A percentile compares a stretch with the other conserved stretches of the same genome.
Conservation (phyloP, 35 echinoderm and acorn worm species). For the Heliocidaris erythrogramma region DNA sequence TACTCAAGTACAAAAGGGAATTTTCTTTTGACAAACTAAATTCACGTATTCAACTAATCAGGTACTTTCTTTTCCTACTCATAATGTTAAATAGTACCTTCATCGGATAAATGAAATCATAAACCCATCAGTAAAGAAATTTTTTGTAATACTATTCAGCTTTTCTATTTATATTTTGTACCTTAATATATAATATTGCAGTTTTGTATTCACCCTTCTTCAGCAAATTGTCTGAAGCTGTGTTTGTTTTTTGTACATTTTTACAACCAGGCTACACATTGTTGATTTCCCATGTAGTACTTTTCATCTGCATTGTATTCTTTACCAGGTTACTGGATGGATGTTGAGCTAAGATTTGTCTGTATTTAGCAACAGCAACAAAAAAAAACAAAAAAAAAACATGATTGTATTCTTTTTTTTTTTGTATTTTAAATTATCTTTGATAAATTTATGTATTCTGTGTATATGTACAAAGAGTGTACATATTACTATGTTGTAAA, state of each 20-base stretch:
- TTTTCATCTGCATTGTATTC: not conserved
- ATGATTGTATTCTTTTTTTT: not conserved
- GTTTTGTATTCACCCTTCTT: not conserved
- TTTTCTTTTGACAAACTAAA: not conserved
- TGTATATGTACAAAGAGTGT: not conserved
- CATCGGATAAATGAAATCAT: not conserved
- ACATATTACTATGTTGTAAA: constrained; percentile 12
- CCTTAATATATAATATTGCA: not conserved
- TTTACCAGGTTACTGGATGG: not conserved
- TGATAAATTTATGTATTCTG: constrained; percentile 12
- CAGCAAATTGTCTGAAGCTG: not conserved
- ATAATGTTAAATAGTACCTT: not conserved
- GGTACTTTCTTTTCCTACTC: not conserved
- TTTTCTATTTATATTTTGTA: not conserved
- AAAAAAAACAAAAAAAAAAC: not conserved
- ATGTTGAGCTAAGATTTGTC: not conserved
- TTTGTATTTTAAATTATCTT: constrained; percentile 20
- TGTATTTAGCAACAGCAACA: not conserved
- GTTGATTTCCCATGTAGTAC: not conserved
- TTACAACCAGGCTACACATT: not conserved
- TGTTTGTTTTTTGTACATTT: not conserved
- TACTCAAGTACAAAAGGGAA: not conserved
- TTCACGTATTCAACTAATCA: not conserved
- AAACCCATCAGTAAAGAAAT: not conserved
- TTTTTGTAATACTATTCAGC: too few species aligned